Conservation (phyloP, 2,113 vertebrate genomes). For the Mastomys natalensis region DNA sequence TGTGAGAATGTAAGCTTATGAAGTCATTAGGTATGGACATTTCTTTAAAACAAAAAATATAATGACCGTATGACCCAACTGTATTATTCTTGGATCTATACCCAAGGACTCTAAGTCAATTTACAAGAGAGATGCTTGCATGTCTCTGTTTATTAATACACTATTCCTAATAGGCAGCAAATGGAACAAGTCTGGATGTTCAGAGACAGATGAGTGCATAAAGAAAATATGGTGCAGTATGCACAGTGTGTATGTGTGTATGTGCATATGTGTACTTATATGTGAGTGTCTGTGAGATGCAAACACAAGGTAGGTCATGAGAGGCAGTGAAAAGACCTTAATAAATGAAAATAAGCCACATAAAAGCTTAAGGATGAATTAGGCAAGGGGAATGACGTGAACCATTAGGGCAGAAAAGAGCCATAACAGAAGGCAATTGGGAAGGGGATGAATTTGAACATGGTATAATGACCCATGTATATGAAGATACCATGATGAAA, state of each 20-base stretch:
- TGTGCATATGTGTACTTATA: background rate
- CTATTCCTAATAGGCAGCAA: background rate
- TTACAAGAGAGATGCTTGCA: background rate
- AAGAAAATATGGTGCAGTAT: background rate
- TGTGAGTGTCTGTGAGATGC: background rate
- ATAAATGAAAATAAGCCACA: background rate
- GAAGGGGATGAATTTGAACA: background rate
- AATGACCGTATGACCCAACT: background rate
- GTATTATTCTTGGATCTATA: background rate
- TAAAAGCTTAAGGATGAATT: background rate
- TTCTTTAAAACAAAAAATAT: background rate
- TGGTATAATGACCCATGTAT: background rate
- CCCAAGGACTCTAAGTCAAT: background rate
- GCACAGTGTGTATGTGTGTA: background rate
- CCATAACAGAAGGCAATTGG: background rate
- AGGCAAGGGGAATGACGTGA: background rate
- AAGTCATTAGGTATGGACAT: background rate
- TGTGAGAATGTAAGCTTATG: background rate
- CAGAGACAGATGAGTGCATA: background rate
- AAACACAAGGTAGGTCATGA: background rate
- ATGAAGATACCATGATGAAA: background rate
- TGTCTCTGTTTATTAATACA: background rate
- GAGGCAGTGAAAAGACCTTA: background rate
- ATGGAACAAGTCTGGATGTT: background rate
- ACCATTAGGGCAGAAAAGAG: background rate